These are phyloP conservation scores for Sebastes melanostomus DNA, from an alignment of 2,797 vertebrate species.

Conservation along the genomic window DNA sequence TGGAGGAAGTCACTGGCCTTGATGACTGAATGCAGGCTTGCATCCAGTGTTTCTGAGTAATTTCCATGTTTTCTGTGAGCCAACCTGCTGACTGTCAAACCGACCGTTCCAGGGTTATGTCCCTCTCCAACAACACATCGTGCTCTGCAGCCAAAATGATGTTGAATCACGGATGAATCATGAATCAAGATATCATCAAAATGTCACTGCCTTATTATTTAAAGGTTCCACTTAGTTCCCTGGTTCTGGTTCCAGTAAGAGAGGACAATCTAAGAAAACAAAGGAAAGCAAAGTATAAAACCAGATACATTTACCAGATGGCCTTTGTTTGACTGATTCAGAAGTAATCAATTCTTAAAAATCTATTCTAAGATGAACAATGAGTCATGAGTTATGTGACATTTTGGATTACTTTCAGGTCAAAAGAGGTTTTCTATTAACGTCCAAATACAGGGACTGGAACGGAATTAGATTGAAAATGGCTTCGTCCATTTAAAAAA, in stretches of 20 bases:
- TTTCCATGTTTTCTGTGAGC: neutral
- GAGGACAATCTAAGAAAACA: neutral
- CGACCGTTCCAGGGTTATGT: neutral
- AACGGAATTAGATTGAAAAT: neutral
- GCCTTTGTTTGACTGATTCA: neutral
- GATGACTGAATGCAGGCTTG: neutral
- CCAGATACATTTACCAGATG: neutral
- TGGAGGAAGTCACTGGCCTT: neutral
- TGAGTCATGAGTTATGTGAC: neutral
- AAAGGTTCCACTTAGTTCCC: too few relatives aligned
- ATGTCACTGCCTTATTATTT: neutral
- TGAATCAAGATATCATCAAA: constrained; percentile 12
- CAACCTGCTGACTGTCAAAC: neutral
- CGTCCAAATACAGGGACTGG: neutral
- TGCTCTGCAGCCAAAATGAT: neutral
- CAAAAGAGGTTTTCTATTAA: neutral
- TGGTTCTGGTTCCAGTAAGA: too few relatives aligned
- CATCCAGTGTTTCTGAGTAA: neutral
- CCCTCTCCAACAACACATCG: neutral
- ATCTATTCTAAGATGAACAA: neutral
- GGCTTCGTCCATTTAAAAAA: neutral
- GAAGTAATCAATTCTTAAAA: neutral
- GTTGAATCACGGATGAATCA: neutral
- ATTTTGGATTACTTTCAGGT: neutral
- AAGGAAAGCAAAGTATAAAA: neutral